Evolutionary conservation across 2,888 invertebrate species (phyloP), one percentile per base, ranked within the genome.

Genomic region (Seira sanloemensis): DNA sequence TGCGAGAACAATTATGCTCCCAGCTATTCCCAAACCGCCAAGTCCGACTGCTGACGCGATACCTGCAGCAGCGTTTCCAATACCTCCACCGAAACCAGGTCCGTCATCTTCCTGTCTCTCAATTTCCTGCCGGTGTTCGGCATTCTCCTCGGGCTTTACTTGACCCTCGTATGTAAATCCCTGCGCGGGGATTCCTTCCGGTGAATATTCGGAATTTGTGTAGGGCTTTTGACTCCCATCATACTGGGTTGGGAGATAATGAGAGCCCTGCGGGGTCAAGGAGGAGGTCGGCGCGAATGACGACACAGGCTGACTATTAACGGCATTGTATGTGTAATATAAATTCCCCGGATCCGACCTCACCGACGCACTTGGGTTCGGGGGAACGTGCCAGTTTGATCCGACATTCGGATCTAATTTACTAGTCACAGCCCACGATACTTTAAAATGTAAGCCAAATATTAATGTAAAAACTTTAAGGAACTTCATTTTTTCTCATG

Each of bases 121-220:
- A 69, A 75, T 69, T 27, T 81, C 80, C 16, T 81, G 80, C 21
- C 80, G 2, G 19, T 81, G 68, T 68, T 75, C 75, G n/a, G 69
- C 71, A 24, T 16, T 1, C 23, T 26, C 77, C 0, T 46, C 24
- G 16, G 68, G 37, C 12, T 37, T 37, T n/a, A n/a, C n/a, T n/a
- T 37, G 5, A 37, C 5, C 37, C 12, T 12, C 37, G 12, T 37
- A 37, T 7, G 37, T 4, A 58, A 58, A 58, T 7, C 7, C 2
- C 18, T 58, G 58, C 2, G 18, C 9, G 7, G 37, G 37, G 58
- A n/a, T 58, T 58, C 58, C 58, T 12, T 58, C n/a, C 4, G 9
- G n/a, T 4, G 18, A n/a, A 58, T 58, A 58, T 16, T 7, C 58
- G 58, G 58, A n/a, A n/a, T n/a, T n/a, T 58, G 58, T 9, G 18